Conservation (phyloP, 2,888 invertebrate species). For the Schrankia costaestrigalis region DNA sequence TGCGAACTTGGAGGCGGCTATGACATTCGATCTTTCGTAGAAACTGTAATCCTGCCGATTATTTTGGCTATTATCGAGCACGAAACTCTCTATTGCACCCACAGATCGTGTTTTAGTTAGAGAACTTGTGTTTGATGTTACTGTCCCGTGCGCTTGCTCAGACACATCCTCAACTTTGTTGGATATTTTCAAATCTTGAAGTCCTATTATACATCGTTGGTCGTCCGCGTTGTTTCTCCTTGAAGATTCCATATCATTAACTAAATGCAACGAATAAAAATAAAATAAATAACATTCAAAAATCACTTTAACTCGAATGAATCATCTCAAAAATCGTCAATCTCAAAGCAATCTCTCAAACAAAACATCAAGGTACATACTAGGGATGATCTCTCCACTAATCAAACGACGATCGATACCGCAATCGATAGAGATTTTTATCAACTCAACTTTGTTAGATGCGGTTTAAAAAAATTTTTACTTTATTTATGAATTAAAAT, state of each 20-base stretch:
- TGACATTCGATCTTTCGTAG: slow-evolving; percentile 86
- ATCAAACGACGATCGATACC: background rate
- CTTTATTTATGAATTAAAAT: no score
- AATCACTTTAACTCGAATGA: slow-evolving; percentile 43
- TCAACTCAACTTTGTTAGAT: no score
- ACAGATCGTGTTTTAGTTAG: slow-evolving; percentile 78
- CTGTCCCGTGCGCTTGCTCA: slow-evolving; percentile 74
- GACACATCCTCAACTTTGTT: slow-evolving; percentile 74
- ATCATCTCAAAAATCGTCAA: slow-evolving; percentile 51
- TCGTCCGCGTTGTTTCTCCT: slow-evolving; percentile 68
- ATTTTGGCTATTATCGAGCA: slow-evolving; percentile 75
- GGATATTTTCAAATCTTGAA: slow-evolving; percentile 76
- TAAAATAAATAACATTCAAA: no score
- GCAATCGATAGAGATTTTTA: no score
- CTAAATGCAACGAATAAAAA: slow-evolving; percentile 18
- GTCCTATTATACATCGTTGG: slow-evolving; percentile 70
- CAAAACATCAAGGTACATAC: no score
- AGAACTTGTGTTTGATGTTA: slow-evolving; percentile 58
- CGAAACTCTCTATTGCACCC: slow-evolving; percentile 84
- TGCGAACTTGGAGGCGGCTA: slow-evolving; percentile 88
- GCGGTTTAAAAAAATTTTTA: no score
- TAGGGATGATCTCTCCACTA: no score
- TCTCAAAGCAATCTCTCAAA: slow-evolving; percentile 18
- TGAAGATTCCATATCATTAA: slow-evolving; percentile 59
- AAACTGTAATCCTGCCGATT: slow-evolving; percentile 75